Percentiles rank a stretch among this genome's conserved stretches.
Conservation (phyloP, 2,888 invertebrate species). For the Rosalia funebris region DNA sequence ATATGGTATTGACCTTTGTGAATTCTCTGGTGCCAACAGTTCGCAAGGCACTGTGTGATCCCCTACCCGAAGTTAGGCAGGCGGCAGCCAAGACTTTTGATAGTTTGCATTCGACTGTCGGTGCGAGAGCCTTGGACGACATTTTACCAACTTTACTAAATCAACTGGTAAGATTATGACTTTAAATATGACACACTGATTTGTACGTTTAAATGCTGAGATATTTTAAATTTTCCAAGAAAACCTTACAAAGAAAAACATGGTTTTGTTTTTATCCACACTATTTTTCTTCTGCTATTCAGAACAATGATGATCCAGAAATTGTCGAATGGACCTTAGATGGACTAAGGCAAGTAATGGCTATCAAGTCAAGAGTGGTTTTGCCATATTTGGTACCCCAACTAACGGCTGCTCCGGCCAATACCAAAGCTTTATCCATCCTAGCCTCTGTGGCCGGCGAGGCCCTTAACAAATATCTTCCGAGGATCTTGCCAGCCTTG, state of each 20-base stretch:
- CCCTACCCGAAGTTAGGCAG: conserved; percentile 88
- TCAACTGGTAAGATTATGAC: conserved; percentile 68
- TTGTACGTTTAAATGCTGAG: too few species aligned
- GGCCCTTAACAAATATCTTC: conserved; percentile 88
- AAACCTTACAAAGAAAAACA: too few species aligned
- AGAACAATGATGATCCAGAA: conserved; percentile 81
- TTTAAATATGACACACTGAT: not conserved
- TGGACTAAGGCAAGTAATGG: conserved; percentile 96
- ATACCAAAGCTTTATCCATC: conserved; percentile 93
- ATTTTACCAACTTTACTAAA: conserved; percentile 92
- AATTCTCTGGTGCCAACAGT: conserved; percentile 93
- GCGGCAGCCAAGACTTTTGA: conserved; percentile 98
- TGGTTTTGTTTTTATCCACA: too few species aligned
- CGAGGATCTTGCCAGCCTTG: conserved; percentile 92
- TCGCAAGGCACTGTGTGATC: conserved; percentile 93
- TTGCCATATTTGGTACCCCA: conserved; percentile 96
- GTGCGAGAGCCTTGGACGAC: conserved; percentile 93
- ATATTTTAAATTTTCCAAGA: too few species aligned
- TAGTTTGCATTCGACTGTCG: conserved; percentile 93
- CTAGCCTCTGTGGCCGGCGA: conserved; percentile 95
- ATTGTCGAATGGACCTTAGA: conserved; percentile 92
- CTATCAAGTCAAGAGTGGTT: conserved; percentile 94
- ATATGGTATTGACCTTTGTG: conserved; percentile 91
- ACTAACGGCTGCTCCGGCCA: conserved; percentile 87
- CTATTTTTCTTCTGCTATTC: too few species aligned